Conservation (phyloP, 2,888 invertebrate genomes). For the Globia sparganii region DNA sequence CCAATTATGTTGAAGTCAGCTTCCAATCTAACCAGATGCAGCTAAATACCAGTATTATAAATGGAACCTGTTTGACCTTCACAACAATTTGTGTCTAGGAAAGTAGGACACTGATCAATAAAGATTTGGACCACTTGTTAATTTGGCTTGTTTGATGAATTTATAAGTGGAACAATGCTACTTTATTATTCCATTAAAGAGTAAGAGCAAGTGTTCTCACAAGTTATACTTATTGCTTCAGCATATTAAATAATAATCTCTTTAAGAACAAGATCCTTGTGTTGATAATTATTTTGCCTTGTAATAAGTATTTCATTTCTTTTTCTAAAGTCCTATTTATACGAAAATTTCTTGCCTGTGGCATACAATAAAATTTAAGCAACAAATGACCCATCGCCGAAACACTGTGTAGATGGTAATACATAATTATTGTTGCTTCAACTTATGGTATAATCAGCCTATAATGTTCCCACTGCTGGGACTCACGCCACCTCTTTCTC, state of each 20-base stretch:
- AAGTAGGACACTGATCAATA: slow-evolving; percentile 30
- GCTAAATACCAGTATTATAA: not conserved
- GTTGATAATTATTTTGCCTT: not conserved
- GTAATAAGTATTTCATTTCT: not conserved
- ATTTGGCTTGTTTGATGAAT: not conserved
- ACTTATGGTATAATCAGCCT: not conserved
- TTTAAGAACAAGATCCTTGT: not conserved
- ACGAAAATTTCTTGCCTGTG: not conserved
- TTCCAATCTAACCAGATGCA: not conserved
- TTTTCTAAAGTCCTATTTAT: not conserved
- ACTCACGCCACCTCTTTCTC: no score
- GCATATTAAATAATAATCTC: slow-evolving; percentile 11
- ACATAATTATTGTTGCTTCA: not conserved
- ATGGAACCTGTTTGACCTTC: not conserved
- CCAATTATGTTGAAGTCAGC: not conserved
- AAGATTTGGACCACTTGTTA: slow-evolving; percentile 13
- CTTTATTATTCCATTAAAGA: not conserved
- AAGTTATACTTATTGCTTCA: not conserved
- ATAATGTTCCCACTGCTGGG: no score
- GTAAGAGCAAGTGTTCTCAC: not conserved
- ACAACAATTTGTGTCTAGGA: not conserved
- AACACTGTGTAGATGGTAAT: not conserved
- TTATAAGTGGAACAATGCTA: slow-evolving; percentile 4
- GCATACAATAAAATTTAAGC: not conserved
- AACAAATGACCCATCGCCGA: not conserved